Percentiles rank a stretch among this genome's conserved stretches.
phyloP scores from a whole-genome alignment of 2,888 invertebrate species.

The Pollenia angustigena region DNA sequence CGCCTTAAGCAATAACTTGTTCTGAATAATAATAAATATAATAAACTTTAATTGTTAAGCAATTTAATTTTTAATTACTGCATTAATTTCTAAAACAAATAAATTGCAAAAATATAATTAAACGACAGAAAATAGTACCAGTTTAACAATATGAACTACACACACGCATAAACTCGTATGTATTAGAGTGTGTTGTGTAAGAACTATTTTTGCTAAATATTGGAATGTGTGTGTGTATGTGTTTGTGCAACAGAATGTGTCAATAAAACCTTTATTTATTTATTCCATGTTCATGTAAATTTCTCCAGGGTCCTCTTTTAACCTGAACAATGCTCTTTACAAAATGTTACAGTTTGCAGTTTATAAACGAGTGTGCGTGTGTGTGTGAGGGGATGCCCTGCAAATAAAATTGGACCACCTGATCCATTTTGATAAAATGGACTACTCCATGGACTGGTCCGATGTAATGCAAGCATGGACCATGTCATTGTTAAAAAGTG shows the following conservation, averaged over 20 bases:
- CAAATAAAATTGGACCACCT: no score
- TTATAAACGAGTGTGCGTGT: not conserved
- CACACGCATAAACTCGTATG: no score
- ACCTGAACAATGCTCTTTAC: constrained; percentile 30
- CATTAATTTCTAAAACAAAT: constrained; percentile 12
- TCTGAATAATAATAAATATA: no score
- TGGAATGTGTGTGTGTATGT: not conserved
- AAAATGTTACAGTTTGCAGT: constrained; percentile 27
- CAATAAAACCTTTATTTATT: constrained; percentile 42
- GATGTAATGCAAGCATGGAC: no score
- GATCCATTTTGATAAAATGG: no score
- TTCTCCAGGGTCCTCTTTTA: constrained; percentile 56
- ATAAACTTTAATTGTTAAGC: constrained; percentile 1
- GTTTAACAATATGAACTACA: not conserved
- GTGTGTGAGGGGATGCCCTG: not conserved
- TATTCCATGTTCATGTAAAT: constrained; percentile 53
- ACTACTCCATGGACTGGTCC: no score
- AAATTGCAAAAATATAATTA: constrained; percentile 11
- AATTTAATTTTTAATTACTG: not conserved
- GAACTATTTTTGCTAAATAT: not conserved
- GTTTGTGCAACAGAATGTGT: not conserved
- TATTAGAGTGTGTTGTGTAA: not conserved
- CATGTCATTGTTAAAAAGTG: no score
- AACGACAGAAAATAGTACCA: not conserved
- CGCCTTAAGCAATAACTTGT: no score